phyloP scores from a whole-genome alignment of 1,140 invertebrate genomes.

The Ylistrum balloti region DNA sequence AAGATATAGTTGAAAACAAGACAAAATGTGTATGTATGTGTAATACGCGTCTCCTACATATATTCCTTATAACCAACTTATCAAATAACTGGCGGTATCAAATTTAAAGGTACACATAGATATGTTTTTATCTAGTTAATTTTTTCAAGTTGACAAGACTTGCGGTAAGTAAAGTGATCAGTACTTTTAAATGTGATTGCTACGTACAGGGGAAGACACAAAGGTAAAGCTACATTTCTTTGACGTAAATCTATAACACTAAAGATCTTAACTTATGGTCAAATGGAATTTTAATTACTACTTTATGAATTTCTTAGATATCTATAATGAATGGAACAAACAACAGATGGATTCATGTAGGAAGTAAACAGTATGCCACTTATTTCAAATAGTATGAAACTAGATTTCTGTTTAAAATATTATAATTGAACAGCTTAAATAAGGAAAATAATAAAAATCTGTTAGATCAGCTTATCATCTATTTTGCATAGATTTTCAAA shows the following conservation, averaged over 20 bases:
- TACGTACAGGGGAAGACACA: background rate
- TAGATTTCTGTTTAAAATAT: no score
- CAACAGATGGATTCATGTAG: no score
- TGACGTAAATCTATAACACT: background rate
- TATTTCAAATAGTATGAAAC: no score
- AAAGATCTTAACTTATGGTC: background rate
- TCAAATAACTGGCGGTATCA: background rate
- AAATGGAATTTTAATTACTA: constrained; percentile 2
- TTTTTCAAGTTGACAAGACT: background rate
- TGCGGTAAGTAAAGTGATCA: background rate
- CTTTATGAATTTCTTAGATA: background rate
- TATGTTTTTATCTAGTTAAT: background rate
- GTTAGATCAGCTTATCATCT: no score
- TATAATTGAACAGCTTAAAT: no score
- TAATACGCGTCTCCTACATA: no score
- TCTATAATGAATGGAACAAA: background rate
- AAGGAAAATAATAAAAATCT: no score
- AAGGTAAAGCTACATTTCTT: background rate
- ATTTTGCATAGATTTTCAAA: no score
- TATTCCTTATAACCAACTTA: background rate
- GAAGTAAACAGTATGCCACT: no score
- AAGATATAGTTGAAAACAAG: no score
- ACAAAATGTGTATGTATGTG: no score
- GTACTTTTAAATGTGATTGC: background rate
- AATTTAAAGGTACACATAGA: background rate